Conservation (phyloP, 2,888 invertebrate species). For the Leptothorax acervorum region DNA sequence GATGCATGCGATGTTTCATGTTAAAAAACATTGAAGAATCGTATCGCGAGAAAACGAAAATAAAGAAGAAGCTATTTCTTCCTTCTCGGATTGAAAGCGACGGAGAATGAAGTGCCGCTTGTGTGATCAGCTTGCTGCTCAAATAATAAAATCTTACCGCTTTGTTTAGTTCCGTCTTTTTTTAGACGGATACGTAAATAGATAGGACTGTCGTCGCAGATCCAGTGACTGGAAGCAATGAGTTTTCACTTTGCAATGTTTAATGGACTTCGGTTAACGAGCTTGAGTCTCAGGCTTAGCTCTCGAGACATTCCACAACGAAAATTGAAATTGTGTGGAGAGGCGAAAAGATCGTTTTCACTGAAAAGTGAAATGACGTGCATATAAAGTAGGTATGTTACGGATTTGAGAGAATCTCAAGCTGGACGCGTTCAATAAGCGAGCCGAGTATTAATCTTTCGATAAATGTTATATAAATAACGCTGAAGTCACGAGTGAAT, state of each 20-base stretch:
- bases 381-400: conserved; percentile 17
- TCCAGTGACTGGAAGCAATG: not conserved
- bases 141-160: not conserved
- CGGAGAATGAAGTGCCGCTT: not conserved
- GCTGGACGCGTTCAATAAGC: conserved; percentile 11
- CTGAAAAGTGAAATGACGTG: not conserved
- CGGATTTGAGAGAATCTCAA: conserved; percentile 16
- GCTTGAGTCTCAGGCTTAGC: not conserved
- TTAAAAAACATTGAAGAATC: not conserved
- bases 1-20: not conserved
- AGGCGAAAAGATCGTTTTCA: not conserved
- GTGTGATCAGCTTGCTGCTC: not conserved
- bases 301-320: not conserved
- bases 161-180: not conserved
- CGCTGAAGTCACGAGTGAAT: conserved; percentile 53
- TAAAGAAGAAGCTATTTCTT: conserved; percentile 4
- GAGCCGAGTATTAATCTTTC: conserved; percentile 38
- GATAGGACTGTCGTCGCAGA: not conserved
- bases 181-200: conserved; percentile 15
- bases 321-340: not conserved
- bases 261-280: not conserved
- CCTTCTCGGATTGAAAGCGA: not conserved
- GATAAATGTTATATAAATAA: conserved; percentile 62
- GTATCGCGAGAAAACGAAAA: not conserved
- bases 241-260: not conserved